Evolutionary conservation across 2,888 invertebrate species (phyloP).

Genomic region (Petrolisthes manimaculis): DNA sequence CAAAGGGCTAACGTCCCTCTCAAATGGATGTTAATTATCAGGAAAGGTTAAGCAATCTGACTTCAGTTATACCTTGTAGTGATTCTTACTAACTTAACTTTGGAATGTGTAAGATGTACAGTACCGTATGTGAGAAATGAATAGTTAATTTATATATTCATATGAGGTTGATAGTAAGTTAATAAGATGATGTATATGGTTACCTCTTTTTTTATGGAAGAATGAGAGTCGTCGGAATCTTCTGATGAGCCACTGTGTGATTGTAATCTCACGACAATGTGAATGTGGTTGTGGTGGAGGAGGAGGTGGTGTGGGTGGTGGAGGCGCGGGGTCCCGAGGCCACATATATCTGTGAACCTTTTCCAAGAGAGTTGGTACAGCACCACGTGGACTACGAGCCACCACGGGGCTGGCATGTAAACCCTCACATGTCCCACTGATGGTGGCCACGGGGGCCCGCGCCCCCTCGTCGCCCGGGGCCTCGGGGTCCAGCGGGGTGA

Average conservation of each 20-base stretch:
- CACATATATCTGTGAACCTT: slow-evolving; percentile 51
- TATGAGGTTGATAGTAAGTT: background rate
- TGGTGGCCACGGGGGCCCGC: slow-evolving; percentile 44
- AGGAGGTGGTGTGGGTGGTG: background rate
- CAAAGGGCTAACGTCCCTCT: too few species aligned
- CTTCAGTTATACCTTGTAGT: background rate
- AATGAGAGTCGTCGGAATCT: slow-evolving; percentile 56
- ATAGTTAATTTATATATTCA: background rate
- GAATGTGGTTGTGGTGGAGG: slow-evolving; percentile 16
- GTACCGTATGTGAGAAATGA: background rate
- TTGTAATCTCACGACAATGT: slow-evolving; percentile 55
- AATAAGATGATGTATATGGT: background rate
- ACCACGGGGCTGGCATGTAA: slow-evolving; percentile 8
- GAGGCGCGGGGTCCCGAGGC: slow-evolving; percentile 33
- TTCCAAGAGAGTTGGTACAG: slow-evolving; percentile 50
- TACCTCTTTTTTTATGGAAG: slow-evolving; percentile 63
- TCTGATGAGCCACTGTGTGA: slow-evolving; percentile 56
- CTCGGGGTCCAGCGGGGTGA: slow-evolving; percentile 54
- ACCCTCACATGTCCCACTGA: slow-evolving; percentile 30
- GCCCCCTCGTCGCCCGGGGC: slow-evolving; percentile 28
- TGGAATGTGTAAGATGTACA: background rate
- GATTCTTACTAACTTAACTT: background rate
- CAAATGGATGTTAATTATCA: background rate
- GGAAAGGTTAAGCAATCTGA: background rate
- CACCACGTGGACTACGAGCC: slow-evolving; percentile 33